Conservation (phyloP, 1,140 invertebrate species). For the Heliconius eleuchia region DNA sequence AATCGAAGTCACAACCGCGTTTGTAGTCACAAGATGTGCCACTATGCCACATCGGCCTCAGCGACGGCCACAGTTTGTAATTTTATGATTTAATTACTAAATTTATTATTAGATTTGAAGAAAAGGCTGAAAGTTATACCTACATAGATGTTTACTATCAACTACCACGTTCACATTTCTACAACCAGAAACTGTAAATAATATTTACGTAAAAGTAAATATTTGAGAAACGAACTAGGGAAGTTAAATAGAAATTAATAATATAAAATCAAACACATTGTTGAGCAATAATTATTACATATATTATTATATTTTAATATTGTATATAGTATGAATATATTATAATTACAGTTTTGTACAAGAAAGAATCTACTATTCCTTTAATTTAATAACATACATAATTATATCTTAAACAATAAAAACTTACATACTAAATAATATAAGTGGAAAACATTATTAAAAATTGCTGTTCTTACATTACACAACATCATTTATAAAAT, state of each 20-base stretch:
- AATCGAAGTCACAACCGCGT: too few species aligned
- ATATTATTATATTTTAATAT: slow-evolving; percentile 4
- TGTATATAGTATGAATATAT: neutral
- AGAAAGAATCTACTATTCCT: neutral
- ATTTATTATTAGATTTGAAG: too few species aligned
- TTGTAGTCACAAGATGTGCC: too few species aligned
- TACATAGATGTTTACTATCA: too few species aligned
- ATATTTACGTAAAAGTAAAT: too few species aligned
- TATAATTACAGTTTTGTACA: neutral
- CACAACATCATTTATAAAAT: neutral
- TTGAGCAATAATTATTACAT: slow-evolving; percentile 5
- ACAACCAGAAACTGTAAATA: too few species aligned
- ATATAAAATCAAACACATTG: neutral
- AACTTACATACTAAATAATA: neutral
- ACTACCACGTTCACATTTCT: too few species aligned
- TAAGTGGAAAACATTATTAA: neutral
- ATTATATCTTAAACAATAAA: neutral
- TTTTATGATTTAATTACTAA: too few species aligned
- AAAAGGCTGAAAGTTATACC: too few species aligned
- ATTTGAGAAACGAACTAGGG: too few species aligned
- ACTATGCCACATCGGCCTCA: too few species aligned
- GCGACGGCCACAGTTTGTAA: too few species aligned
- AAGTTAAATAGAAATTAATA: neutral
- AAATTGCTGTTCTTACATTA: neutral
- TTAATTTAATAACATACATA: neutral